Evolutionary conservation across 1,140 invertebrate genomes (phyloP).

Genomic region (Homarus americanus): DNA sequence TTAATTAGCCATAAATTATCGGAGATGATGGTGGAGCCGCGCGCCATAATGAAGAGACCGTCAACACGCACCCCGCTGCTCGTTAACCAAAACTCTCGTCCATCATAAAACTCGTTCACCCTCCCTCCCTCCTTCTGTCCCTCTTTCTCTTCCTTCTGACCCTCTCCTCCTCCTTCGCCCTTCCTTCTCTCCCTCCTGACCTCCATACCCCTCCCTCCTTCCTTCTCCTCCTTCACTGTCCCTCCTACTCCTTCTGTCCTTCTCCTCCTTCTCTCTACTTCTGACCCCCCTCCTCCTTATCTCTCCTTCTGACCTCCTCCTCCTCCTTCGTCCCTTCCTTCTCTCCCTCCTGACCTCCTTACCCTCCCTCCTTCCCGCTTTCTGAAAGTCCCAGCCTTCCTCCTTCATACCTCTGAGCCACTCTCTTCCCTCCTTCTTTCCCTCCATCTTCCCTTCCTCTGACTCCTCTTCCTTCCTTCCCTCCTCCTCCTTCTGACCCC

Average conservation of each 20-base stretch:
- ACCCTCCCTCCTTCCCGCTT: not conserved
- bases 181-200: not conserved
- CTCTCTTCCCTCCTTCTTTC: not conserved
- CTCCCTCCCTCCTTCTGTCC: conserved; percentile 24
- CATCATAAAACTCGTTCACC: not conserved
- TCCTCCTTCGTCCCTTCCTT: not conserved
- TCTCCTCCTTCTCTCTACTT: not conserved
- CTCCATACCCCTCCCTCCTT: not conserved
- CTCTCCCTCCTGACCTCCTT: not conserved
- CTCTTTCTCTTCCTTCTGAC: conserved; percentile 18
- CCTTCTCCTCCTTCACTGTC: not conserved
- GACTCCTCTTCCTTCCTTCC: not conserved
- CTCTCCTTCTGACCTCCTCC: not conserved
- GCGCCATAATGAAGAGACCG: conserved; percentile 6
- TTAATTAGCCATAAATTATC: conserved; percentile 20
- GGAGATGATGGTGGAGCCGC: conserved; percentile 4
- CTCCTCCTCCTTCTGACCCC: not conserved
- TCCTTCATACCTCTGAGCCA: not conserved
- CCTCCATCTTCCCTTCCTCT: not conserved
- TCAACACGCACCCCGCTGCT: not conserved
- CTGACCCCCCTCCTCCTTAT: not conserved
- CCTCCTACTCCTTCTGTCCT: not conserved
- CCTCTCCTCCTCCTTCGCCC: not conserved
- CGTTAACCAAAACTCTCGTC: not conserved
- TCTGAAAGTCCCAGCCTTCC: not conserved